Evolutionary conservation across 2,113 vertebrate genomes (phyloP).

Genomic region (Callospermophilus lateralis): DNA sequence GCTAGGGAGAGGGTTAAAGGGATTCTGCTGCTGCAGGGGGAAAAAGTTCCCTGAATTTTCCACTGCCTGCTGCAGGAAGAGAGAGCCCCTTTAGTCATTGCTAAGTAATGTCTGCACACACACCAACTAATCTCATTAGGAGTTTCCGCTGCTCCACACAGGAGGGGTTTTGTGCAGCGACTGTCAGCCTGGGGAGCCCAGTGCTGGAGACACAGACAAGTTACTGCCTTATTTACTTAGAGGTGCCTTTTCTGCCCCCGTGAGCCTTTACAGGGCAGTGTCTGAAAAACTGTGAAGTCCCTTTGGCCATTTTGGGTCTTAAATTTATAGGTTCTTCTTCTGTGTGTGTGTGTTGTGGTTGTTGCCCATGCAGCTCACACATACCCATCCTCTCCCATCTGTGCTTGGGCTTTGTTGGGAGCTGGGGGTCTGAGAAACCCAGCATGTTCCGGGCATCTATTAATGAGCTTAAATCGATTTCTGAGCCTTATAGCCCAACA

Average conservation of each 20-base stretch:
- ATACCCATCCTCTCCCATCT: slow-evolving; percentile 38
- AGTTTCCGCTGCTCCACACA: slow-evolving; percentile 97
- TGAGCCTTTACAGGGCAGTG: slow-evolving; percentile 64
- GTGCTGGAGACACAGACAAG: slow-evolving; percentile 84
- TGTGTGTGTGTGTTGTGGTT: background rate
- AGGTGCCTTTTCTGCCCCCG: slow-evolving; percentile 60
- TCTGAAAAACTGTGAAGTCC: slow-evolving; percentile 71
- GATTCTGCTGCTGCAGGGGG: slow-evolving; percentile 90
- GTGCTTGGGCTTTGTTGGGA: slow-evolving; percentile 16
- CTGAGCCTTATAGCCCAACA: slow-evolving; percentile 64
- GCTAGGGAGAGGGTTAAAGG: slow-evolving; percentile 90
- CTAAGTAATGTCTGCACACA: slow-evolving; percentile 98
- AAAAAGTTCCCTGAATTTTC: slow-evolving; percentile 94
- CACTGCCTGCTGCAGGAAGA: slow-evolving; percentile 96
- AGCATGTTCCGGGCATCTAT: slow-evolving; percentile 42
- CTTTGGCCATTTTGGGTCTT: slow-evolving; percentile 69
- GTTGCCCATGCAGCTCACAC: slow-evolving; percentile 29
- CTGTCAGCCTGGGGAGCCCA: slow-evolving; percentile 84
- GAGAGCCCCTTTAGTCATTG: slow-evolving; percentile 96
- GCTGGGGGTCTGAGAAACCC: background rate
- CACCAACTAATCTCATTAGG: slow-evolving; percentile 98
- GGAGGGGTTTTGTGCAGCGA: slow-evolving; percentile 93
- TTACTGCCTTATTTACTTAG: slow-evolving; percentile 88
- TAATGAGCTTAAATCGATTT: slow-evolving; percentile 68
- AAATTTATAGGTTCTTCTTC: slow-evolving; percentile 43